phyloP scores from a whole-genome alignment of 2,888 invertebrate species.

The Philopedon plagiatum region DNA sequence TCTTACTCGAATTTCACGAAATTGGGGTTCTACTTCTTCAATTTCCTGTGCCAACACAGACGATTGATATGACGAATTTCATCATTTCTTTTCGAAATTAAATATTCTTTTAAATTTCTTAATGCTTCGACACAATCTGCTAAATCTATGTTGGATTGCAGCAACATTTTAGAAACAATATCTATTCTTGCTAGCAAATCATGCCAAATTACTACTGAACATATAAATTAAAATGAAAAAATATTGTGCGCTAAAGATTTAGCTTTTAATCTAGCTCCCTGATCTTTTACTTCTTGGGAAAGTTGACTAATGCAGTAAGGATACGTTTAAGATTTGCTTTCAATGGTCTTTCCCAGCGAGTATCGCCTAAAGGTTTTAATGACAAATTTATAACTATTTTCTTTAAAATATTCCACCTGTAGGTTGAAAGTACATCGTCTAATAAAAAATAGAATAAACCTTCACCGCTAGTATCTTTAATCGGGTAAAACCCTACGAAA shows the following conservation, averaged over 20 bases:
- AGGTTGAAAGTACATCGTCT: conserved; percentile 8
- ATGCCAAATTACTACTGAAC: background rate
- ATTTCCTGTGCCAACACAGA: background rate
- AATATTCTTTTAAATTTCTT: background rate
- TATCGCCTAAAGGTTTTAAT: background rate
- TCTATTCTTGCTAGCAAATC: background rate
- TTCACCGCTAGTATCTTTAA: conserved; percentile 50
- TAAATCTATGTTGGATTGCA: background rate
- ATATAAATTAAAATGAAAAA: background rate
- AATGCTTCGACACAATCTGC: background rate
- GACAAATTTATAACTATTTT: background rate
- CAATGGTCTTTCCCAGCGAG: background rate
- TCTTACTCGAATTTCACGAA: background rate
- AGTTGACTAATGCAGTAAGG: too few species aligned
- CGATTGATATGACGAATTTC: background rate
- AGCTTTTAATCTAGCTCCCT: background rate
- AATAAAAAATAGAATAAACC: conserved; percentile 49
- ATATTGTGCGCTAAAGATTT: background rate
- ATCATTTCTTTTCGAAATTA: background rate
- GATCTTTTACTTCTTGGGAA: background rate
- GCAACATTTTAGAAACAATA: background rate
- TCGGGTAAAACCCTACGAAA: conserved; percentile 51
- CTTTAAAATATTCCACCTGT: conserved; percentile 11
- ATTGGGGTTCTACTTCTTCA: background rate
- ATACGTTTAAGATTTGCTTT: too few species aligned